phyloP scores from a whole-genome alignment of 2,113 vertebrate species.

The Anas platyrhynchos region DNA sequence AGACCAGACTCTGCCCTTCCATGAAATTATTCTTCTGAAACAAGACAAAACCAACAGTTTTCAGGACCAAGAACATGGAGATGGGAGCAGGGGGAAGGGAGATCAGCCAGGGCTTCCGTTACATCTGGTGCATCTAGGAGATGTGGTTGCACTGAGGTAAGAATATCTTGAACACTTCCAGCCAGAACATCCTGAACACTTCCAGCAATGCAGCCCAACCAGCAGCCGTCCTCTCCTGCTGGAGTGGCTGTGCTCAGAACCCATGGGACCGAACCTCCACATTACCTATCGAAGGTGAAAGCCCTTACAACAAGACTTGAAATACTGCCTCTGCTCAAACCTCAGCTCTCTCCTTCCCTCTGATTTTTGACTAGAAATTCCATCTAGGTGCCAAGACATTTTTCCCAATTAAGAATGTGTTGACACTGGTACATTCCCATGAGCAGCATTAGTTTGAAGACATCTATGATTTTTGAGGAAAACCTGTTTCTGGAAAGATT shows the following conservation, averaged over 20 bases:
- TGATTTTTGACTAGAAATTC: background rate
- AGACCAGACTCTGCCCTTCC: background rate
- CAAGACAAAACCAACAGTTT: background rate
- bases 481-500: background rate
- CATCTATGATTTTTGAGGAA: background rate
- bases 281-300: background rate
- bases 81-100: background rate
- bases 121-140: background rate
- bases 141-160: background rate
- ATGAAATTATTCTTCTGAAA: background rate
- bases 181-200: background rate
- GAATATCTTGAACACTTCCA: background rate
- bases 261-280: background rate
- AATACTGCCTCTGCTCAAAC: background rate
- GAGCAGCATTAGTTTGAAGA: background rate
- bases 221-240: background rate
- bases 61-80: background rate
- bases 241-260: background rate
- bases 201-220: background rate
- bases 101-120: background rate
- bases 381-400: background rate
- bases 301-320: background rate
- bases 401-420: conserved; percentile 6
- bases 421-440: background rate
- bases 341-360: background rate